phyloP scores from a whole-genome alignment of 2,888 invertebrate species.

The Patella ulyssiponensis region DNA sequence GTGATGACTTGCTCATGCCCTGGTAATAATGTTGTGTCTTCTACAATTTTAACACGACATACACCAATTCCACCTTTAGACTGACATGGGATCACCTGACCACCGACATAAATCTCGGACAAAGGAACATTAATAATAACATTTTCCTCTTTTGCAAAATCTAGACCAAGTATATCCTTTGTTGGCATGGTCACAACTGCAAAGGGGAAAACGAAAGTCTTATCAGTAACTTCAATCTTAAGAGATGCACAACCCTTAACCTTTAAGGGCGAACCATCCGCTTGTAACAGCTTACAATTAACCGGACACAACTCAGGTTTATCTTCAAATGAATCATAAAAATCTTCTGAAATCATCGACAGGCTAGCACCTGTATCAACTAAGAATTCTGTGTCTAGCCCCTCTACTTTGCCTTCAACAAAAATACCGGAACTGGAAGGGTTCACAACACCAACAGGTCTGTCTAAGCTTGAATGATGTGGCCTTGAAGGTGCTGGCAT shows the following conservation, averaged over 20 bases:
- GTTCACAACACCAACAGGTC: background rate
- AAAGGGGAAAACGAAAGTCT: background rate
- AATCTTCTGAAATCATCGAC: background rate
- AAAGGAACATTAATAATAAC: background rate
- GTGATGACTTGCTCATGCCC: background rate
- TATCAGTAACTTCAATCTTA: background rate
- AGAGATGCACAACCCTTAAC: background rate
- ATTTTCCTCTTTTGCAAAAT: background rate
- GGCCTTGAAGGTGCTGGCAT: too few species aligned
- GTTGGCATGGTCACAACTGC: background rate
- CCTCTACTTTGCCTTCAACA: background rate
- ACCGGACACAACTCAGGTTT: background rate
- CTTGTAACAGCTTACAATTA: background rate
- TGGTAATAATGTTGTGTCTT: background rate
- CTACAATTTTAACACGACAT: background rate
- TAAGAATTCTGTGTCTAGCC: background rate
- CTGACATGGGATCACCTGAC: background rate
- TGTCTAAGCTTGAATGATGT: background rate
- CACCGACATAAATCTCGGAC: background rate
- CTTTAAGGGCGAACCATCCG: background rate
- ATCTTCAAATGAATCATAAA: background rate
- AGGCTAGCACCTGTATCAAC: background rate
- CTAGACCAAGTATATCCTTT: background rate
- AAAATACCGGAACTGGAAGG: background rate
- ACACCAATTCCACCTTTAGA: conserved; percentile 1